phyloP scores from a whole-genome alignment of 2,888 invertebrate species.

The Frankliniella intonsa region DNA sequence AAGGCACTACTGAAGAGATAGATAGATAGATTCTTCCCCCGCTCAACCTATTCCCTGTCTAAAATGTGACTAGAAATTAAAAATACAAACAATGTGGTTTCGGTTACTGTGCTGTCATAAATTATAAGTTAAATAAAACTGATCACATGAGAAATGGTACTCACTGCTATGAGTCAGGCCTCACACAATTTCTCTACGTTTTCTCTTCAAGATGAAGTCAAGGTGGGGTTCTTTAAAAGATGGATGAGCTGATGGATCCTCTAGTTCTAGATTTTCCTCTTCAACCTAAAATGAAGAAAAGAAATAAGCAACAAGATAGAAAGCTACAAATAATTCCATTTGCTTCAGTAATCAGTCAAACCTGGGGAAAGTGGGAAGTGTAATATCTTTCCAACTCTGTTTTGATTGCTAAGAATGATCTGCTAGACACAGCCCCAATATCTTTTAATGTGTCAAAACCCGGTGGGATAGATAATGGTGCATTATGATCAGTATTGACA shows the following conservation, averaged over 20 bases:
- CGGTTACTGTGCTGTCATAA: background rate
- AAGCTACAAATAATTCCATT: too few species aligned
- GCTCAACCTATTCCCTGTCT: too few species aligned
- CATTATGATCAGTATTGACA: background rate
- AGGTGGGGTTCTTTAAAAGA: background rate
- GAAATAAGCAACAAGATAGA: too few species aligned
- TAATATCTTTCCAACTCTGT: background rate
- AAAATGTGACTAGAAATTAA: too few species aligned
- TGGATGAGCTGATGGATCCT: background rate
- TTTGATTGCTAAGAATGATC: background rate
- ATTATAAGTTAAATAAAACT: background rate
- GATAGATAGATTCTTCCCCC: too few species aligned
- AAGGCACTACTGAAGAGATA: too few species aligned
- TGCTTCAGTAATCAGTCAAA: background rate
- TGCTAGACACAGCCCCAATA: slow-evolving; percentile 5
- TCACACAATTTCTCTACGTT: background rate
- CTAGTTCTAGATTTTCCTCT: background rate
- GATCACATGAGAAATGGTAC: too few species aligned
- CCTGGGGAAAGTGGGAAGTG: background rate
- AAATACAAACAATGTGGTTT: background rate
- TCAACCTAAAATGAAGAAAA: background rate
- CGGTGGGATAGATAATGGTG: background rate
- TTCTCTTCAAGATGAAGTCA: slow-evolving; percentile 5
- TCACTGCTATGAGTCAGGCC: background rate
- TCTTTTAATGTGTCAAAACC: slow-evolving; percentile 2